phyloP scores from a whole-genome alignment of 2,797 vertebrate species.

The Pseudochaenichthys georgianus region DNA sequence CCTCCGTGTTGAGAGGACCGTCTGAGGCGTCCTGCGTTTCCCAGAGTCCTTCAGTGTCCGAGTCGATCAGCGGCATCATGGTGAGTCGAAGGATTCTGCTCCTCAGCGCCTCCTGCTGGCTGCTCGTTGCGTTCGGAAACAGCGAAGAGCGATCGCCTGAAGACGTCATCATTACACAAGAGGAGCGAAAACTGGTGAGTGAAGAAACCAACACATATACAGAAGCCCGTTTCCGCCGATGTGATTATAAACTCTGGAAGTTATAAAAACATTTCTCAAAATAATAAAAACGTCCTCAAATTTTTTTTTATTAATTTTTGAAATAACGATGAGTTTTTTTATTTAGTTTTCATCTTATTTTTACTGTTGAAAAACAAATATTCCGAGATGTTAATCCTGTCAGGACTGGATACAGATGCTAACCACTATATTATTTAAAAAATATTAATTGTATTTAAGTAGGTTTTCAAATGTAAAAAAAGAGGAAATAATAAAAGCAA shows the following conservation, averaged over 20 bases:
- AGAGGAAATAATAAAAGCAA: too few species aligned
- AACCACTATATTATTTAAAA: neutral
- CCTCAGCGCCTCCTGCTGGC: slow-evolving; percentile 60
- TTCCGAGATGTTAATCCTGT: neutral
- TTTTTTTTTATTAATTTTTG: too few species aligned
- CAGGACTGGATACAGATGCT: neutral
- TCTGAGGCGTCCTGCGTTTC: neutral
- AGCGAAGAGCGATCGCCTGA: slow-evolving; percentile 34
- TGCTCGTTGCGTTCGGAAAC: slow-evolving; percentile 39
- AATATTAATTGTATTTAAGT: too few species aligned
- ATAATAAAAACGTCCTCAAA: too few species aligned
- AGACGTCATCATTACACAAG: slow-evolving; percentile 26
- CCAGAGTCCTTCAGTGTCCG: neutral
- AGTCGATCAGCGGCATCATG: slow-evolving; percentile 34
- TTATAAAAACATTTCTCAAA: too few species aligned
- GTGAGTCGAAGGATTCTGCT: slow-evolving; percentile 50
- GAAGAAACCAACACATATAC: too few species aligned
- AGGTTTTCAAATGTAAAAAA: too few species aligned
- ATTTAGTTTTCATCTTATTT: neutral
- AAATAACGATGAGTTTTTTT: too few species aligned
- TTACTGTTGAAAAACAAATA: neutral
- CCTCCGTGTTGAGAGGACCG: neutral
- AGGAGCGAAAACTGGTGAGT: slow-evolving; percentile 65
- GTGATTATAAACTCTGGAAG: too few species aligned
- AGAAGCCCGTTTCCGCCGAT: too few species aligned